Evolutionary conservation across 2,113 vertebrate species (phyloP).

Genomic region (Melanocharis versteri): DNA sequence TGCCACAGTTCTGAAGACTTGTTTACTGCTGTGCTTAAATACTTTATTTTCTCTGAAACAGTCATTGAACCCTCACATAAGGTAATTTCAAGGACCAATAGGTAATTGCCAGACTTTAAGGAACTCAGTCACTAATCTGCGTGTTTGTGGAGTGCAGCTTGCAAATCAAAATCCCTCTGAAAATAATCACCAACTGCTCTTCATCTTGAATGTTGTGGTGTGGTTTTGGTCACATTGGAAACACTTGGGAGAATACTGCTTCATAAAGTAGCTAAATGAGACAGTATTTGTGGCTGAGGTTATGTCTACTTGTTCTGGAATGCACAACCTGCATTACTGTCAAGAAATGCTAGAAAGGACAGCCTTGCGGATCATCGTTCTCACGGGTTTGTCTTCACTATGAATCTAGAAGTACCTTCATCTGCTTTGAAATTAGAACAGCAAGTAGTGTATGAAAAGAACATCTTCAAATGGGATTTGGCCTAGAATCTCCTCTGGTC

Average conservation of each 20-base stretch:
- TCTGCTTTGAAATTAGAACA: neutral
- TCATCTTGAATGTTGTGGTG: neutral
- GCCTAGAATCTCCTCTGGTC: neutral
- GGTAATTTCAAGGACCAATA: neutral
- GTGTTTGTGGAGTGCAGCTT: constrained; percentile 16
- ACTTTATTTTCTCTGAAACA: neutral
- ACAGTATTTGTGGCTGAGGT: neutral
- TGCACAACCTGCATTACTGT: neutral
- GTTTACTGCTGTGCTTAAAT: neutral
- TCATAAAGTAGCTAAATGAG: neutral
- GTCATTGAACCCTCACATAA: neutral
- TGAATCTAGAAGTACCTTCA: neutral
- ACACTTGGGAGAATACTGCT: neutral
- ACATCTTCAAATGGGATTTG: neutral
- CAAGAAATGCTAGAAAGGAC: neutral
- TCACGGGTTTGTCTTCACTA: neutral
- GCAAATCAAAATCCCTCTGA: neutral
- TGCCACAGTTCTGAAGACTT: neutral
- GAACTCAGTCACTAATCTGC: neutral
- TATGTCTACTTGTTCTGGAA: neutral
- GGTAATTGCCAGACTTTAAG: neutral
- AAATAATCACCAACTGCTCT: neutral
- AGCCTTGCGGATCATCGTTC: neutral
- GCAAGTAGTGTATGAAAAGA: neutral
- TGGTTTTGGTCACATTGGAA: neutral